Evolutionary conservation across 2,888 invertebrate species (phyloP), one percentile per base, ranked within the genome.

Genomic region (Xestia c-nigrum): DNA sequence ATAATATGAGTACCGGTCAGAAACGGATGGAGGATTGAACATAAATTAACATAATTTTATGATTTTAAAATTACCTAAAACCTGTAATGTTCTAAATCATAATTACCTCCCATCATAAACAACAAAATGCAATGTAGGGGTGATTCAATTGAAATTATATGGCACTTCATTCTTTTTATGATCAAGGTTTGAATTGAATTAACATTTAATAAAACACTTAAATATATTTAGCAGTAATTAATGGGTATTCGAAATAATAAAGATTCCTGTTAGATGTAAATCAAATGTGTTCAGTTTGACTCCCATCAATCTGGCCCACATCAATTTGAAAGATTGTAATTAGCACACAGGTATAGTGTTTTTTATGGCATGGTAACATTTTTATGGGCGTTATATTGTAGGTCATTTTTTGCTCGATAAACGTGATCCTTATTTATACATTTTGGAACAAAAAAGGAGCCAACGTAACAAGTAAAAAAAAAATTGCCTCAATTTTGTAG

Each of bases 351-450:
- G 80, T 86, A 82, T 79, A 74, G 57, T 65, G 40, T 55, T 87
- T 88, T 84, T 87, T 81, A 69, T 72, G 47, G n/a, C 47, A 52
- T 71, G 73, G 73, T 67, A 84, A 78, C 68, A 69, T 82, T 80
- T 80, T 80, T 80, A 83, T 84, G 74, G 76, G 64, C 68, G 72
- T 81, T 77, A 76, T 81, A 78, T 78, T 81, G 76, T 85, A 85
- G 81, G 78, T 86, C 76, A 84, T 83, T 87, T 88, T 87, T 87
- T 87, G 85, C 76, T 85, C 57, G 64, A 72, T 81, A 85, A 86
- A 86, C 85, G 87, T 87, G 87, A 86, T 80, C 78, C 74, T 68
- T 78, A 80, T 74, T 66, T 52, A 64, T 74, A 78, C 14, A 64
- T 74, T 80, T 81, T 71, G 63, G 55, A 76, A 85, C 74, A 83